phyloP scores from a whole-genome alignment of 2,888 invertebrate genomes.

The Sphaeridia pumilis region DNA sequence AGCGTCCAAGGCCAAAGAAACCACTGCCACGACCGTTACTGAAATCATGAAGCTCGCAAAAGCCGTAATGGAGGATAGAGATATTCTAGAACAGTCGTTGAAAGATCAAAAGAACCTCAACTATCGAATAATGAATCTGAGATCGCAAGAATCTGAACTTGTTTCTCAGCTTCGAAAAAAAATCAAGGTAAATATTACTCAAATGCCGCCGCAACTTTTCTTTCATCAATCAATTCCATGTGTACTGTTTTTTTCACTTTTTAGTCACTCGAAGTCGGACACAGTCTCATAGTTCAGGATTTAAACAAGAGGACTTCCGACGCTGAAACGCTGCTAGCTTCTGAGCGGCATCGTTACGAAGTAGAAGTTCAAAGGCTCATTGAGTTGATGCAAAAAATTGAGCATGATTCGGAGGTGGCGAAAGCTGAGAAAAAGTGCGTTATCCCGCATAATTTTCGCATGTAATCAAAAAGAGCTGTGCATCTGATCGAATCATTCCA shows the following conservation, averaged over 20 bases:
- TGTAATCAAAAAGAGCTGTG: background rate
- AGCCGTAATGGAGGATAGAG: constrained; percentile 23
- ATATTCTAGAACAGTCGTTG: constrained; percentile 22
- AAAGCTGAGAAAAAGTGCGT: constrained; percentile 28
- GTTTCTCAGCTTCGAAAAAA: constrained; percentile 29
- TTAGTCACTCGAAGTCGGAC: constrained; percentile 28
- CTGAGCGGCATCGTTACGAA: background rate
- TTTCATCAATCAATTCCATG: background rate
- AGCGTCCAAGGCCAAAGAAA: constrained; percentile 19
- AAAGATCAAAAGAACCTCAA: constrained; percentile 26
- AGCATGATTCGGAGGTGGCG: constrained; percentile 18
- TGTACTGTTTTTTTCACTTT: background rate
- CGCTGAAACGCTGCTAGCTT: constrained; percentile 19
- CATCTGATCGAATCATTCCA: background rate
- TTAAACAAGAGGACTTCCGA: constrained; percentile 18
- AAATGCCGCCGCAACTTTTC: no score
- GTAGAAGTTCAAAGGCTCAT: background rate
- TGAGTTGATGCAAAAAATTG: background rate
- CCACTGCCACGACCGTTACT: constrained; percentile 22
- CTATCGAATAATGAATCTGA: constrained; percentile 25
- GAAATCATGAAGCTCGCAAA: constrained; percentile 30
- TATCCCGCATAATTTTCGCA: background rate
- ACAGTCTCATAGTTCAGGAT: constrained; percentile 22
- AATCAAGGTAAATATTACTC: constrained; percentile 26
- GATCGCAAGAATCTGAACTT: constrained; percentile 25